A percentile compares a stretch with the other conserved stretches of the same genome.
Conservation (phyloP, 2,888 invertebrate species). For the Endomychus coccineus region DNA sequence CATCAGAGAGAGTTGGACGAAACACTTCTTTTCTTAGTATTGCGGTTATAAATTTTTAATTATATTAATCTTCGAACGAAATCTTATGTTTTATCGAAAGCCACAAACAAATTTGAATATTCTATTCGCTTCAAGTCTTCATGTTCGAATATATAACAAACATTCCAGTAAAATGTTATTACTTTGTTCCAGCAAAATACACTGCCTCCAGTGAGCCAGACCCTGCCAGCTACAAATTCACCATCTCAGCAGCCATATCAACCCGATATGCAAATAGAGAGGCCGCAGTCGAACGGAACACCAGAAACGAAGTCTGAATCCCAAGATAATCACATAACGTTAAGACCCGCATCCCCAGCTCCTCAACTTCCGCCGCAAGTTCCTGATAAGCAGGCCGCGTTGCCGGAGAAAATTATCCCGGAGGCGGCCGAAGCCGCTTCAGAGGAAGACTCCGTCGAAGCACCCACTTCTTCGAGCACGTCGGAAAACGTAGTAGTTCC, state of each 20-base stretch:
- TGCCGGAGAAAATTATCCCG: conserved; percentile 22
- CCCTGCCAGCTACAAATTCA: conserved; percentile 32
- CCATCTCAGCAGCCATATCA: conserved; percentile 36
- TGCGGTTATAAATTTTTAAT: too few species aligned
- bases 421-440: conserved; percentile 7
- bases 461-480: too few species aligned
- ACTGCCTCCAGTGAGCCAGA: conserved; percentile 32
- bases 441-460: too few species aligned
- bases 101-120: too few species aligned
- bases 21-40: too few species aligned
- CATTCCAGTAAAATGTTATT: background rate
- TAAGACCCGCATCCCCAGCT: conserved; percentile 18
- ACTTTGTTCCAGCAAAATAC: conserved; percentile 25
- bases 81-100: too few species aligned
- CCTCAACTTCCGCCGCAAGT: conserved; percentile 15
- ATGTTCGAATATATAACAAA: background rate
- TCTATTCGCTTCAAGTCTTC: too few species aligned
- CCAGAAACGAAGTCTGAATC: conserved; percentile 26
- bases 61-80: too few species aligned
- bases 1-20: too few species aligned
- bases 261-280: conserved; percentile 40
- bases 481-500: too few species aligned
- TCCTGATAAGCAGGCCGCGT: conserved; percentile 16
- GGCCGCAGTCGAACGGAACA: conserved; percentile 38
- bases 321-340: conserved; percentile 30